Evolutionary conservation across 2,888 invertebrate genomes (phyloP), one percentile per base, ranked within the genome.

Genomic region (Epirrhoe tristata): DNA sequence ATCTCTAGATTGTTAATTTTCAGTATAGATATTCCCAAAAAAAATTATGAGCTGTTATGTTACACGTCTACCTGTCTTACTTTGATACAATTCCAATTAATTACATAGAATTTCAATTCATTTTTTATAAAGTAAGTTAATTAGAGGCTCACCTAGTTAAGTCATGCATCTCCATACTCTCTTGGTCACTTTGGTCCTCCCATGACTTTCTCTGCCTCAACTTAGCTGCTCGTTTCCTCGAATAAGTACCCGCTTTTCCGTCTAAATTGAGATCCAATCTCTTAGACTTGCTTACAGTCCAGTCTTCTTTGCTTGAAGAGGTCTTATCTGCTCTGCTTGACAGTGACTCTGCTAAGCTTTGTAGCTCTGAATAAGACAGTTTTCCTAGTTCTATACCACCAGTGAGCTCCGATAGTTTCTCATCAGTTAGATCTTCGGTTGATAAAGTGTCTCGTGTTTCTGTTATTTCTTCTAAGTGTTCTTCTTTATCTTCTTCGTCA

Each of bases 141-240:
- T 17, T 48, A 48, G 24, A 50, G 14, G 36, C 56, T 70, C 77
- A 91, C 93, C 93, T 85, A 3, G 96, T 95, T 24, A 96, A 86
- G 73, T 96, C 96, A 75, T 95, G 95, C 77, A 96, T 89, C 77
- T 96, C 96, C 79, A 96, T 91, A 16, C 94, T 95, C 76, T 96
- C 96, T 73, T 95, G 95, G 75, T 96, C 95, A 66, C 95, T 95
- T 69, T 95, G 95, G 70, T 96, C 96, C 72, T 96, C 96, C 96
- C 96, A 96, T 5, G 96, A 96, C 71, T 94, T 93, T 46, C 94
- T 91, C 68, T 94, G 94, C 64, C 89, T 90, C 34, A 94, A 75
- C 70, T 91, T 93, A 1, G 90, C 91, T 1, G 93, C 93, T 36
- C 91, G 82, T 72, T 90, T 92, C 63, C 90, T 88, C 84, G 91